phyloP scores from a whole-genome alignment of 2,113 vertebrate genomes.

The Psilopogon haemacephalus region DNA sequence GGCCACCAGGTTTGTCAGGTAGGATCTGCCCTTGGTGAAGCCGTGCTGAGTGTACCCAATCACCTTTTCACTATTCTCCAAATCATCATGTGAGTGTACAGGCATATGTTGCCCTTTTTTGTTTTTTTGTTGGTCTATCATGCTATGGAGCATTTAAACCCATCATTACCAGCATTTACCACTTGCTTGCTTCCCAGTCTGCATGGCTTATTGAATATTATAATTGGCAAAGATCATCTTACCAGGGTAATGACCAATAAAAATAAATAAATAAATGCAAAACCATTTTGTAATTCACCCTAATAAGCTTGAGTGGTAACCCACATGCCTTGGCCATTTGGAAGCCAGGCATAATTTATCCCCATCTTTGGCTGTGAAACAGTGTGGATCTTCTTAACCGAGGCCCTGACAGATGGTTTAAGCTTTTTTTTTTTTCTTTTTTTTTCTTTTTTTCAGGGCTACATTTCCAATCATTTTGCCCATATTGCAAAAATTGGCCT shows the following conservation, averaged over 20 bases:
- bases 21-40: too few species aligned
- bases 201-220: constrained; percentile 49
- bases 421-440: too few species aligned
- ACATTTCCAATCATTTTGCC: constrained; percentile 79
- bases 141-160: not conserved
- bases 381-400: constrained; percentile 79
- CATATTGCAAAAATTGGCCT: constrained; percentile 84
- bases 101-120: not conserved
- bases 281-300: constrained; percentile 73
- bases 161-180: constrained; percentile 18
- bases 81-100: not conserved
- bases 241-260: constrained; percentile 70
- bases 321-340: constrained; percentile 71
- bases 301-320: constrained; percentile 76
- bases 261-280: too few species aligned
- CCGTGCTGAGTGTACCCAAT: too few species aligned
- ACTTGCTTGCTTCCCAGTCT: constrained; percentile 28
- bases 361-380: constrained; percentile 78
- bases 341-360: constrained; percentile 80
- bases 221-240: constrained; percentile 68
- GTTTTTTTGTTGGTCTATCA: not conserved
- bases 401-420: constrained; percentile 85
- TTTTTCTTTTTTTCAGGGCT: constrained; percentile 79
- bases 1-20: too few species aligned
- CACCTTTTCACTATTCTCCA: not conserved